These are phyloP conservation scores for Trichoplusia ni DNA, from an alignment of 1,140 invertebrate species.

Conservation along the genomic window DNA sequence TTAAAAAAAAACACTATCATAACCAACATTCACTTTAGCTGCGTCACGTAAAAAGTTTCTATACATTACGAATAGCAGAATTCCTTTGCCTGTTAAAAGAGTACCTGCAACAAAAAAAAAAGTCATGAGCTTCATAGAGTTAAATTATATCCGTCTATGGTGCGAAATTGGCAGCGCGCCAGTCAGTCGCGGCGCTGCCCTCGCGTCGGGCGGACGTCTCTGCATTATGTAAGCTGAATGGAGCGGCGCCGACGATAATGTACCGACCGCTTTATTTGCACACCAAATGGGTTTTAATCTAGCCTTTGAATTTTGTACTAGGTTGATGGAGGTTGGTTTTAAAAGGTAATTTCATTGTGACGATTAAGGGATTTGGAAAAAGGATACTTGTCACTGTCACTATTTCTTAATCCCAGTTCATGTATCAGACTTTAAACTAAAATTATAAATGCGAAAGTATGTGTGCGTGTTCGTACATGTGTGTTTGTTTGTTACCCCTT, in stretches of 20 bases:
- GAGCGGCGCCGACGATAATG: conserved; percentile 10
- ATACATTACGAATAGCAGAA: too few relatives aligned
- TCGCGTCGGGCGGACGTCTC: not conserved
- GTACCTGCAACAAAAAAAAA: conserved; percentile 1
- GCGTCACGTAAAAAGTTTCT: too few relatives aligned
- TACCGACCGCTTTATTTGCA: conserved; percentile 2
- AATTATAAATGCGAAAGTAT: too few relatives aligned
- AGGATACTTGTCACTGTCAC: too few relatives aligned
- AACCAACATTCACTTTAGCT: too few relatives aligned
- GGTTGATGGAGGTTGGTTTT: not conserved
- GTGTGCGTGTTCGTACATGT: too few relatives aligned
- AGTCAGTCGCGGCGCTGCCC: not conserved
- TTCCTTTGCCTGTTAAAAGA: not conserved
- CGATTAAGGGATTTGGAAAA: too few relatives aligned
- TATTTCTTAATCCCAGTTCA: too few relatives aligned
- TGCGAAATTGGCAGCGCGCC: not conserved
- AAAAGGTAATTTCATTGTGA: too few relatives aligned
- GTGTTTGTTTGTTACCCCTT: too few relatives aligned
- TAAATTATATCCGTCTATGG: not conserved
- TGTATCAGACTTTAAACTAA: too few relatives aligned
- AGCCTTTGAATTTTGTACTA: not conserved
- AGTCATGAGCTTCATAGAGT: not conserved
- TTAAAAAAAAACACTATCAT: too few relatives aligned
- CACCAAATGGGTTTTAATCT: conserved; percentile 8
- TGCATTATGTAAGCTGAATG: not conserved